Conservation (phyloP, 2,797 vertebrate species). For the Enteromius mattozi region DNA sequence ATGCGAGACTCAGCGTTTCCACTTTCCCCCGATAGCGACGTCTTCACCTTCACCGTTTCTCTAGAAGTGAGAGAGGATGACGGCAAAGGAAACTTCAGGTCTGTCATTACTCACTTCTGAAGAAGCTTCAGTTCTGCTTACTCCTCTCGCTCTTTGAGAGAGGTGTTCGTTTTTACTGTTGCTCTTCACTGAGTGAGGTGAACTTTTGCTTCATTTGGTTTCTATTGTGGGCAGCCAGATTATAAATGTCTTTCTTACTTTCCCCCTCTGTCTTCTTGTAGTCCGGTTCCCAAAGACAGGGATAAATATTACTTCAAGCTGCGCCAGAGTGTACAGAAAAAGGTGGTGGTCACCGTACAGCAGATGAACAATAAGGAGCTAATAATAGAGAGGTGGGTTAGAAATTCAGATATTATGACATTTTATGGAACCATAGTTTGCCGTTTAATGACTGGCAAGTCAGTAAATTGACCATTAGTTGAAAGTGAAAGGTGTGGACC, state of each 20-base stretch:
- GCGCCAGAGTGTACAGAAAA: conserved; percentile 93
- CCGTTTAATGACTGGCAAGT: neutral
- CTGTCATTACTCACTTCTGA: conserved; percentile 47
- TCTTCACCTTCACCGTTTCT: conserved; percentile 91
- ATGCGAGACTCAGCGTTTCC: conserved; percentile 81
- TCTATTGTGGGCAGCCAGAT: neutral
- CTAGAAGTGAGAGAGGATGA: conserved; percentile 97
- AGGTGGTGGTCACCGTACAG: conserved; percentile 91
- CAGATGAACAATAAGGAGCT: conserved; percentile 94
- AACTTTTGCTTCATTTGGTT: conserved; percentile 3
- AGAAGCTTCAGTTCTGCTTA: neutral
- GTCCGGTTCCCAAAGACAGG: conserved; percentile 95
- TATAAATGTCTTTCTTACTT: neutral
- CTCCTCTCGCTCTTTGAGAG: neutral
- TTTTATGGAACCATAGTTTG: neutral
- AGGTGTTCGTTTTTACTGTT: neutral
- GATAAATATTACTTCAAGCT: conserved; percentile 98
- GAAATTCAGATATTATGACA: neutral
- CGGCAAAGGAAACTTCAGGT: conserved; percentile 97
- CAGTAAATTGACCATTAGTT: too few species aligned
- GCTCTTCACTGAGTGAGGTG: neutral
- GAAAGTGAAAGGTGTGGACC: neutral
- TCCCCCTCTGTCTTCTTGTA: conserved; percentile 60
- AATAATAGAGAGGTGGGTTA: conserved; percentile 90
- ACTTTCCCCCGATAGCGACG: conserved; percentile 85